These are phyloP conservation scores for Hyposoter didymator DNA, from an alignment of 2,888 invertebrate genomes.

Conservation along the genomic window DNA sequence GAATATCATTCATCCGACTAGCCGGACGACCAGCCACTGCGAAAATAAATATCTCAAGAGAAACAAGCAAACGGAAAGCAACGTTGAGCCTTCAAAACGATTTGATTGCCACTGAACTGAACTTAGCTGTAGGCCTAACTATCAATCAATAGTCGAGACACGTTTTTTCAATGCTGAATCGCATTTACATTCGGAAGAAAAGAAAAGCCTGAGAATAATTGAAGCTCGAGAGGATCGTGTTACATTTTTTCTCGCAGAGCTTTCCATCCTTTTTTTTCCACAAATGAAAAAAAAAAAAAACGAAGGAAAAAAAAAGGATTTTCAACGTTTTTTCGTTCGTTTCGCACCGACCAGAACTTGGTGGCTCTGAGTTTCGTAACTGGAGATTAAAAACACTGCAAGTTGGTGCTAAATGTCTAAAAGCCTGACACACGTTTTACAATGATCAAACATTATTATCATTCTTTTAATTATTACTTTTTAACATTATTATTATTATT, in stretches of 20 bases:
- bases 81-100: constrained; percentile 45
- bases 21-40: too few relatives aligned
- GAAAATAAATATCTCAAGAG: too few relatives aligned
- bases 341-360: not conserved
- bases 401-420: constrained; percentile 26
- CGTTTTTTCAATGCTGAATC: constrained; percentile 64
- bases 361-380: not conserved
- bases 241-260: not conserved
- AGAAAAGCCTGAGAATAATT: not conserved
- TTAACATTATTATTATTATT: constrained; percentile 27
- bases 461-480: constrained; percentile 1
- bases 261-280: not conserved
- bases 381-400: not conserved
- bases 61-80: constrained; percentile 2
- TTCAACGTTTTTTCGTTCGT: not conserved
- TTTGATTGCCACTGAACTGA: constrained; percentile 69
- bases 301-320: not conserved
- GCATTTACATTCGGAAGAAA: constrained; percentile 57
- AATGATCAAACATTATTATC: constrained; percentile 32
- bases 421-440: constrained; percentile 50
- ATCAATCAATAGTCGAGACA: constrained; percentile 42
- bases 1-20: too few relatives aligned
- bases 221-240: not conserved
- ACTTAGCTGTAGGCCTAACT: constrained; percentile 68
- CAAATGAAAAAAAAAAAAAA: not conserved